A percentile compares a stretch with the other conserved stretches of the same genome.
Conservation (phyloP, 2,797 vertebrate species). For the Spea hammondii region DNA sequence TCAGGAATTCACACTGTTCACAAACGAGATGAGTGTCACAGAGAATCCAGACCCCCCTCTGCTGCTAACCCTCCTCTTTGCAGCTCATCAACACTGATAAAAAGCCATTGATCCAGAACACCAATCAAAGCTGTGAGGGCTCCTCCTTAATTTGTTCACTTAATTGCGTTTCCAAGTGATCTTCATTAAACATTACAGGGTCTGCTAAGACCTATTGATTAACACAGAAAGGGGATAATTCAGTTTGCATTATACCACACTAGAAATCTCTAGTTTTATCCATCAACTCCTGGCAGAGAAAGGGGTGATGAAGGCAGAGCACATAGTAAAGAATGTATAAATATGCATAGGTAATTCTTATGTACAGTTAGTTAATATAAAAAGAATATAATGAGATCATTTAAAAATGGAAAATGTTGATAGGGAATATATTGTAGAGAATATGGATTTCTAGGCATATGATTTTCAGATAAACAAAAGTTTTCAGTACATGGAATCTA, state of each 20-base stretch:
- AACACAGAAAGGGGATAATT: slow-evolving; percentile 28
- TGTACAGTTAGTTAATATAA: background rate
- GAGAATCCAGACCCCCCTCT: background rate
- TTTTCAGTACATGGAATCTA: too few relatives aligned
- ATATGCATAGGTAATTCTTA: background rate
- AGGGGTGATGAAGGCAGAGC: slow-evolving; percentile 15
- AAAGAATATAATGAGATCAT: too few relatives aligned
- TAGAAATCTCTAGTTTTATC: slow-evolving; percentile 23
- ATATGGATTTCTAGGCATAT: too few relatives aligned
- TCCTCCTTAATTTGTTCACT: slow-evolving; percentile 50
- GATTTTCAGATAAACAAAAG: too few relatives aligned
- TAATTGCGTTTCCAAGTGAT: slow-evolving; percentile 48
- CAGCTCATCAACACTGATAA: slow-evolving; percentile 42
- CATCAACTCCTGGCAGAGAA: slow-evolving; percentile 10
- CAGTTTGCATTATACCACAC: slow-evolving; percentile 36
- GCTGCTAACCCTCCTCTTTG: slow-evolving; percentile 8
- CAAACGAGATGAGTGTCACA: slow-evolving; percentile 32
- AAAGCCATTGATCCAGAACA: slow-evolving; percentile 51
- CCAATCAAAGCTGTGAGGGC: slow-evolving; percentile 45
- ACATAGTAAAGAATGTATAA: background rate
- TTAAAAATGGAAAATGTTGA: too few relatives aligned
- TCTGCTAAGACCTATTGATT: slow-evolving; percentile 47
- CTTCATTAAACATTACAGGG: slow-evolving; percentile 51
- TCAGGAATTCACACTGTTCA: slow-evolving; percentile 21
- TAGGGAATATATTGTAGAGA: too few relatives aligned